These are phyloP conservation scores for Salpingus planirostris DNA, from an alignment of 2,888 invertebrate genomes.

Conservation along the genomic window DNA sequence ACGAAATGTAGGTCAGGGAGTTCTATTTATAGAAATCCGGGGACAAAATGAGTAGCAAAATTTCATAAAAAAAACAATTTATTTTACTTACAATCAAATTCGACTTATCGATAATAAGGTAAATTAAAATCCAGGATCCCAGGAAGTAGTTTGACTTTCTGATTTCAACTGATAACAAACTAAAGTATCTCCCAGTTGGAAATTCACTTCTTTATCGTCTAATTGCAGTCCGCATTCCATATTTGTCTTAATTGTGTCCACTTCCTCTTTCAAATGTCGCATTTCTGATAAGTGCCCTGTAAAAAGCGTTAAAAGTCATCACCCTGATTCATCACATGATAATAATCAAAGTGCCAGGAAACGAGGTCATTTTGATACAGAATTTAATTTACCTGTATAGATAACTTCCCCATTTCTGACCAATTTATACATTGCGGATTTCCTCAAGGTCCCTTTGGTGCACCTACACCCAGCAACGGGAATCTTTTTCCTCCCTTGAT, in stretches of 20 bases:
- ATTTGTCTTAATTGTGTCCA: conserved; percentile 70
- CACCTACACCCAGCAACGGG: conserved; percentile 87
- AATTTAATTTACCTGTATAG: conserved; percentile 53
- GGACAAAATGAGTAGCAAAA: no score
- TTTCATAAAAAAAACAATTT: conserved; percentile 2
- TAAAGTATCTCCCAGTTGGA: conserved; percentile 68
- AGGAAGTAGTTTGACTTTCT: conserved; percentile 57
- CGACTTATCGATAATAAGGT: no score
- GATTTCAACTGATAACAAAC: conserved; percentile 64
- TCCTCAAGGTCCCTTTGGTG: conserved; percentile 63
- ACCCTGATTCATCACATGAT: no score
- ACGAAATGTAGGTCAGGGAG: no score
- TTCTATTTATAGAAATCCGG: no score
- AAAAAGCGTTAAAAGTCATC: conserved; percentile 10
- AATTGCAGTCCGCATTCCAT: conserved; percentile 85
- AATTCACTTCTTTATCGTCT: conserved; percentile 50
- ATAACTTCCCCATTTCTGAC: conserved; percentile 56
- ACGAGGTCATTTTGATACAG: neutral
- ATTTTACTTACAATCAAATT: neutral
- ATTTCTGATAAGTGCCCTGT: conserved; percentile 68
- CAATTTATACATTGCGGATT: conserved; percentile 58
- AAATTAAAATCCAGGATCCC: conserved; percentile 78
- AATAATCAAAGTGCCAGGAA: no score
- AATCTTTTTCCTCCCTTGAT: conserved; percentile 68
- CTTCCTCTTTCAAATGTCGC: conserved; percentile 84